These are phyloP conservation scores for Hipparchia semele DNA, from an alignment of 2,888 invertebrate species.

Conservation along the genomic window DNA sequence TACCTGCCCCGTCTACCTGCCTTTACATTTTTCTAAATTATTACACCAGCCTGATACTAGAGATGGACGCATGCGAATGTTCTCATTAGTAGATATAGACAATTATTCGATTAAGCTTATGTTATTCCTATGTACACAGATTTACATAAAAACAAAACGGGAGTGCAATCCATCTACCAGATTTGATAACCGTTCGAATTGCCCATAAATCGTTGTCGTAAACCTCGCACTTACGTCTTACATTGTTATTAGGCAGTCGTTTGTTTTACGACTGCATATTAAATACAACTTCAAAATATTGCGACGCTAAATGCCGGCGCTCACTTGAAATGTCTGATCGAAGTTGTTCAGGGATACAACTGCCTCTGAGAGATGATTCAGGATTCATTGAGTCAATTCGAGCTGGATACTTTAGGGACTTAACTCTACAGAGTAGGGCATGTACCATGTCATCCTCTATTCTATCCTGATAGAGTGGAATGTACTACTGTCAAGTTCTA, in stretches of 20 bases:
- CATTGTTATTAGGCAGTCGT: conserved; percentile 55
- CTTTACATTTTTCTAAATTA: conserved; percentile 18
- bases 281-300: conserved; percentile 45
- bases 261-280: conserved; percentile 62
- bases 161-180: conserved; percentile 37
- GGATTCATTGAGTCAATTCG: too few species aligned
- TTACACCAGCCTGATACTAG: background rate
- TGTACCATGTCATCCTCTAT: too few species aligned
- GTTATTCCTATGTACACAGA: background rate
- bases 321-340: conserved; percentile 1
- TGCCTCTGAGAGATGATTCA: too few species aligned
- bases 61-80: too few species aligned
- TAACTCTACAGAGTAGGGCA: too few species aligned
- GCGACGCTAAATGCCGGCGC: conserved; percentile 20
- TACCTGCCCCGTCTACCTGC: conserved; percentile 45
- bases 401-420: too few species aligned
- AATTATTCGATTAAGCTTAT: too few species aligned
- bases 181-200: conserved; percentile 43
- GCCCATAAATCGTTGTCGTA: conserved; percentile 47
- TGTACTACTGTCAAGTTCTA: too few species aligned
- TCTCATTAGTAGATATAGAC: too few species aligned
- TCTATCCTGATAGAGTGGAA: too few species aligned
- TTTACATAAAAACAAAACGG: conserved; percentile 34
- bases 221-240: conserved; percentile 47
- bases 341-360: too few species aligned